Evolutionary conservation across 2,888 invertebrate species (phyloP).

Genomic region (Cephus nigrinus): DNA sequence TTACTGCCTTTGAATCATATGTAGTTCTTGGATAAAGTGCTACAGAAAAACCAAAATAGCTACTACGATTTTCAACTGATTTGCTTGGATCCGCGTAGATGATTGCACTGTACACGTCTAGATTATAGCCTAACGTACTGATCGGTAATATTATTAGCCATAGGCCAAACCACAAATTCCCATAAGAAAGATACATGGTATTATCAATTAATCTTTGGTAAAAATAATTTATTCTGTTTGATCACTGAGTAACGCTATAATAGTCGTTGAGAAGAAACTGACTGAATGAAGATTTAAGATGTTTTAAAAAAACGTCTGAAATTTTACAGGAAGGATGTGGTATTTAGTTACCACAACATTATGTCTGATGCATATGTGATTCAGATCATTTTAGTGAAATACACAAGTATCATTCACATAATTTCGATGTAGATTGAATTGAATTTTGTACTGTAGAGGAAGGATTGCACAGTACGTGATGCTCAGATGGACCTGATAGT

Average conservation of each 20-base stretch:
- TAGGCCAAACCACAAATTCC: neutral
- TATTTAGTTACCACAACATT: slow-evolving; percentile 38
- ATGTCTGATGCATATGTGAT: slow-evolving; percentile 1
- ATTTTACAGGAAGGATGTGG: slow-evolving; percentile 41
- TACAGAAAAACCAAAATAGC: slow-evolving; percentile 62
- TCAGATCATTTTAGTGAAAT: neutral
- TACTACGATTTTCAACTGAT: slow-evolving; percentile 27
- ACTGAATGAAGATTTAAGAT: slow-evolving; percentile 1
- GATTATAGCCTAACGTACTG: neutral
- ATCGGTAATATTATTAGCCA: slow-evolving; percentile 46
- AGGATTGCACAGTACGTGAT: neutral
- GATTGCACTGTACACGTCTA: slow-evolving; percentile 44
- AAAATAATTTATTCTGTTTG: slow-evolving; percentile 14
- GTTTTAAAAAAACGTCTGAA: slow-evolving; percentile 14
- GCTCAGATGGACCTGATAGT: neutral
- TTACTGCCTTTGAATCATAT: slow-evolving; percentile 27
- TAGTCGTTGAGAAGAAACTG: neutral
- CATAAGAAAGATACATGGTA: neutral
- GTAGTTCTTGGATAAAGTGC: slow-evolving; percentile 41
- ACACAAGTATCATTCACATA: neutral
- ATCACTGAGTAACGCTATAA: neutral
- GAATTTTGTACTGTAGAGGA: neutral
- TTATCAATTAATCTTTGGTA: neutral
- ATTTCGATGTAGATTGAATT: neutral
- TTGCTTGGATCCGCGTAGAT: slow-evolving; percentile 46